Percentiles rank a stretch among this genome's conserved stretches.
phyloP scores from a whole-genome alignment of 1,140 invertebrate species.

The Ptiloglossa arizonensis region DNA sequence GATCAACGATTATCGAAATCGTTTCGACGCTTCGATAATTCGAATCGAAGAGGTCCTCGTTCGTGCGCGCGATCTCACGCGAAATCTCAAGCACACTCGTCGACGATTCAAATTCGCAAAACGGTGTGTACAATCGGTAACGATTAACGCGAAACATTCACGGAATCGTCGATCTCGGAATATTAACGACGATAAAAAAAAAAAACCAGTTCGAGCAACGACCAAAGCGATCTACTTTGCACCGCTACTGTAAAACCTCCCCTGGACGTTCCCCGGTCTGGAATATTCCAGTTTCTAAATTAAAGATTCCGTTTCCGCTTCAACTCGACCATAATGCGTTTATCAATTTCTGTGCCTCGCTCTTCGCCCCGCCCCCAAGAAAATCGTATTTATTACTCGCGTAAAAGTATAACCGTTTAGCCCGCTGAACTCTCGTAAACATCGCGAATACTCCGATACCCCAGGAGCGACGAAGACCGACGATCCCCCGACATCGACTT shows the following conservation, averaged over 20 bases:
- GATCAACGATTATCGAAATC: too few species aligned
- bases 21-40: too few species aligned
- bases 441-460: conserved; percentile 45
- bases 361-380: conserved; percentile 43
- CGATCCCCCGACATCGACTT: conserved; percentile 19
- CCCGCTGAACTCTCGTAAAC: conserved; percentile 29
- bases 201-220: conserved; percentile 15
- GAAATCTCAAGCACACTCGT: too few species aligned
- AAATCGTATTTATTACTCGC: conserved; percentile 60
- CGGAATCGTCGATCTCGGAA: neutral
- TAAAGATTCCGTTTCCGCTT: conserved; percentile 49
- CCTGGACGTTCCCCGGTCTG: conserved; percentile 27
- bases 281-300: conserved; percentile 52
- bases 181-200: neutral
- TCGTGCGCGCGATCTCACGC: too few species aligned
- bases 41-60: too few species aligned
- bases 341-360: conserved; percentile 58
- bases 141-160: too few species aligned
- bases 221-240: conserved; percentile 29
- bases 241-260: conserved; percentile 24
- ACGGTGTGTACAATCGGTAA: too few species aligned
- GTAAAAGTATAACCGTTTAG: conserved; percentile 50
- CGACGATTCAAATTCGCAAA: too few species aligned
- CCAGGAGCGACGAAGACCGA: neutral
- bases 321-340: conserved; percentile 55